Percentiles rank a stretch among this genome's conserved stretches.
Evolutionary conservation across 1,140 invertebrate species (phyloP).

Genomic region (Helicoverpa armigera): DNA sequence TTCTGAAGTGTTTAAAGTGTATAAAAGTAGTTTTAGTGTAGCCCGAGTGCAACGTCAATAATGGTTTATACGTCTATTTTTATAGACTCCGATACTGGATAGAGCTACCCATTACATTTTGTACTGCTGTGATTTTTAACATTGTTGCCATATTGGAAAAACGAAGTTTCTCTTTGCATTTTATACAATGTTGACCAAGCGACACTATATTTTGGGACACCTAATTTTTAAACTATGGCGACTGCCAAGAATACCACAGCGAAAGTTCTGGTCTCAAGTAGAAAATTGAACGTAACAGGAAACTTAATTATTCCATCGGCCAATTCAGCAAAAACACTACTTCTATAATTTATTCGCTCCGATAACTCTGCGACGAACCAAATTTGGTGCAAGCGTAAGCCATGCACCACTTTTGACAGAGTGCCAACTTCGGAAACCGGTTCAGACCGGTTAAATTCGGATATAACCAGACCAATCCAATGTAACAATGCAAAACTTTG

Average conservation of each 20-base stretch:
- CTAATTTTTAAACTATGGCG: conserved; percentile 11
- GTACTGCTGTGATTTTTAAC: neutral
- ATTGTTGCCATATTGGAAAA: neutral
- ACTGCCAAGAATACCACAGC: conserved; percentile 12
- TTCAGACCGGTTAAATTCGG: conserved; percentile 67
- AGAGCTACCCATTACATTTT: neutral
- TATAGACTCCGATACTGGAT: neutral
- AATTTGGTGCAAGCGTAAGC: conserved; percentile 45
- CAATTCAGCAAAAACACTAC: conserved; percentile 37
- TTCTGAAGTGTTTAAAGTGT: conserved; percentile 19
- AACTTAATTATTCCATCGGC: conserved; percentile 40
- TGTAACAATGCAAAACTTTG: conserved; percentile 58
- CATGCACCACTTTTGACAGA: conserved; percentile 62
- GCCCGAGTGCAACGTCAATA: conserved; percentile 20
- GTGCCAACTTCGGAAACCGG: conserved; percentile 63
- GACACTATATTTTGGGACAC: neutral
- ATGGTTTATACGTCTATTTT: conserved; percentile 10
- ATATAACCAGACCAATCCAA: conserved; percentile 54
- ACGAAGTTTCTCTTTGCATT: too few relatives aligned
- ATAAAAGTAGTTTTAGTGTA: conserved; percentile 2
- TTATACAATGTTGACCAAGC: too few relatives aligned
- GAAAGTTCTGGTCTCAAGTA: conserved; percentile 19
- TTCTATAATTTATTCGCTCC: conserved; percentile 33
- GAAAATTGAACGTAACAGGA: conserved; percentile 14
- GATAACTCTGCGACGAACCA: conserved; percentile 25